phyloP scores from a whole-genome alignment of 1,140 invertebrate species.

The Macrobrachium nipponense region DNA sequence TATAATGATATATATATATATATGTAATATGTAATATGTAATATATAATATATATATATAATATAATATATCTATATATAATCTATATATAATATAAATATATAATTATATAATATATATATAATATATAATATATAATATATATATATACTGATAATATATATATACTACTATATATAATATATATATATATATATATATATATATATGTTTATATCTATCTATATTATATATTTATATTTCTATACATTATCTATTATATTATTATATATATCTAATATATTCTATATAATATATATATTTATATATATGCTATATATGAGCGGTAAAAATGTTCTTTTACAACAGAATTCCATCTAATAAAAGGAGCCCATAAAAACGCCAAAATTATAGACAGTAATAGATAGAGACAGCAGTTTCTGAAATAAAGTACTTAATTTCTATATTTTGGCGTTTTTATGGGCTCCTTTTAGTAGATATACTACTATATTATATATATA shows the following conservation, averaged over 20 bases:
- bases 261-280: conserved; percentile 6
- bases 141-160: conserved; percentile 6
- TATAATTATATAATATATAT: background rate
- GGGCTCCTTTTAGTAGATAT: too few relatives aligned
- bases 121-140: conserved; percentile 21
- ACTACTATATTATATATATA: conserved; percentile 9
- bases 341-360: too few relatives aligned
- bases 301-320: background rate
- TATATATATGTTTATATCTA: conserved; percentile 14
- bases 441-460: too few relatives aligned
- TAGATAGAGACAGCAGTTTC: too few relatives aligned
- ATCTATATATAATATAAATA: background rate
- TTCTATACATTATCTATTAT: conserved; percentile 2
- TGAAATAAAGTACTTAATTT: too few relatives aligned
- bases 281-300: background rate
- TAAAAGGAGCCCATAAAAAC: too few relatives aligned
- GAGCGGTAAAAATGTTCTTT: too few relatives aligned
- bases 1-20: conserved; percentile 22
- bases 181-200: conserved; percentile 5
- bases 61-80: conserved; percentile 15
- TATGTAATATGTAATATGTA: too few relatives aligned
- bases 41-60: conserved; percentile 28
- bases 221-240: too few relatives aligned
- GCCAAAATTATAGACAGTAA: too few relatives aligned
- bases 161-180: conserved; percentile 9